These are phyloP conservation scores for Diplodus sargus DNA, from an alignment of 2,797 vertebrate species.

Conservation along the genomic window DNA sequence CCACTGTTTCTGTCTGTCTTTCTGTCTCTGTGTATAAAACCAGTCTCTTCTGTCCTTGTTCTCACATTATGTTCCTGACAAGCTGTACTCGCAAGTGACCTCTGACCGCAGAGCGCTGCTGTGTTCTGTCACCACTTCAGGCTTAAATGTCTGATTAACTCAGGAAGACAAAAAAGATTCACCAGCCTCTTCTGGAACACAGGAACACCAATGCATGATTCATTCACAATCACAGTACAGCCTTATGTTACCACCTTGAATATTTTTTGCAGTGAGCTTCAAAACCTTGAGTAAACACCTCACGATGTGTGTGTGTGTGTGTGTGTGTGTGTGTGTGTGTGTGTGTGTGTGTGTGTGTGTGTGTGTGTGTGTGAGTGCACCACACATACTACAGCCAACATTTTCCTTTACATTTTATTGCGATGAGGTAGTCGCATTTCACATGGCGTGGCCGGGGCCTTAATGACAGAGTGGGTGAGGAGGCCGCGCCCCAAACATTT, in stretches of 20 bases:
- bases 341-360: background rate
- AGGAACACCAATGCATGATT: constrained; percentile 44
- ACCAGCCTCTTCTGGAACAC: constrained; percentile 36
- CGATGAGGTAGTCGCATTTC: constrained; percentile 68
- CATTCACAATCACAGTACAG: constrained; percentile 22
- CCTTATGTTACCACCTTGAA: constrained; percentile 18
- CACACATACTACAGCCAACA: constrained; percentile 41
- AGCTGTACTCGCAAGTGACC: constrained; percentile 39
- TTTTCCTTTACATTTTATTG: constrained; percentile 72
- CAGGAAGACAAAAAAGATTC: constrained; percentile 4
- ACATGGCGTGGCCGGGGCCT: constrained; percentile 58
- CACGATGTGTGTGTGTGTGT: background rate
- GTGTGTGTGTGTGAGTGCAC: background rate
- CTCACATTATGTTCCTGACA: constrained; percentile 50
- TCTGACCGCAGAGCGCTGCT: constrained; percentile 43
- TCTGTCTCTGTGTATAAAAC: background rate
- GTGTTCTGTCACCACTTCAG: constrained; percentile 54
- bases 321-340: constrained; percentile 11
- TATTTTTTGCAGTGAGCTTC: constrained; percentile 10
- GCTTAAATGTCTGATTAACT: constrained; percentile 55
- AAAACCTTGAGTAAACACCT: constrained; percentile 47
- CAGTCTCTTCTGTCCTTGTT: constrained; percentile 25
- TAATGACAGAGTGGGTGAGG: constrained; percentile 80
- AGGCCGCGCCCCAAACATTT: constrained; percentile 78
- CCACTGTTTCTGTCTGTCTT: background rate